phyloP scores from a whole-genome alignment of 2,113 vertebrate species.

The Sapayoa aenigma region DNA sequence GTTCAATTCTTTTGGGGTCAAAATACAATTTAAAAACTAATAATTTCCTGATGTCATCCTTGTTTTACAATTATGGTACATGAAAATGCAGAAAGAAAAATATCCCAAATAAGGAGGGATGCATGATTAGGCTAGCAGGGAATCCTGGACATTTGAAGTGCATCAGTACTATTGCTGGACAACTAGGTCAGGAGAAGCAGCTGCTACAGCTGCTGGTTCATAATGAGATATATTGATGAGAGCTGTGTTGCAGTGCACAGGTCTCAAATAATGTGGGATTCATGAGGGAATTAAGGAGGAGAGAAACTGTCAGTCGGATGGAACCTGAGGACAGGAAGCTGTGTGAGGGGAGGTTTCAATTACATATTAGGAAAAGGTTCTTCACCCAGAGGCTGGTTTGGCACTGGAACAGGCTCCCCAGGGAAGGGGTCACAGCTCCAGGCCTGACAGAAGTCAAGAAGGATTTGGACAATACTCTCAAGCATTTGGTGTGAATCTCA shows the following conservation, averaged over 20 bases:
- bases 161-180: not conserved
- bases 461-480: not conserved
- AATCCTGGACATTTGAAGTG: not conserved
- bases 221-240: not conserved
- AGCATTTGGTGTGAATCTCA: not conserved
- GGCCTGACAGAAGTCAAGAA: not conserved
- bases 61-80: not conserved
- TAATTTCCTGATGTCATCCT: not conserved
- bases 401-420: not conserved
- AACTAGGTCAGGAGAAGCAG: not conserved
- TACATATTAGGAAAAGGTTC: not conserved
- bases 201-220: not conserved
- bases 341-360: not conserved
- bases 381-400: not conserved
- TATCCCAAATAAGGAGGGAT: not conserved
- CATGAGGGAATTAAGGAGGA: not conserved
- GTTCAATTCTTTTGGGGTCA: not conserved
- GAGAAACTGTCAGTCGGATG: not conserved
- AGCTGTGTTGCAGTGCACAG: not conserved
- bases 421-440: not conserved
- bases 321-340: not conserved
- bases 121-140: not conserved
- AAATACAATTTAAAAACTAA: not conserved
- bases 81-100: not conserved
- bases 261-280: not conserved